Base-by-base conservation (phyloP, 2,797 vertebrate species). In the Pitangus sulphuratus region DNA sequence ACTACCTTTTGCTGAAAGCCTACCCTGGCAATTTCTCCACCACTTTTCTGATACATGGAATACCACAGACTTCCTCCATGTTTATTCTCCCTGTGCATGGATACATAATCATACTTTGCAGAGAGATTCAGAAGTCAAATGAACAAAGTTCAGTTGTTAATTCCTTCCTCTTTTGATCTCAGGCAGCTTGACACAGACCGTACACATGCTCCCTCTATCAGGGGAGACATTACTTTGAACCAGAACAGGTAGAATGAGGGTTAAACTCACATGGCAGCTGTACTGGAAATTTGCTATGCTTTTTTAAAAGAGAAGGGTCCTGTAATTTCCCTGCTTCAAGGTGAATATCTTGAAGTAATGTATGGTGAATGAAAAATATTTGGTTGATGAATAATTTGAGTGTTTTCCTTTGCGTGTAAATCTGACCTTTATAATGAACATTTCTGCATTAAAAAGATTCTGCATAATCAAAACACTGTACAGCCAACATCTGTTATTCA, bases 381-480 rank as follows among this genome's bases (percentile, higher is more conserved):
- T 97, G 65, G 74, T 77, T 95, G 84, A 91, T 86, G 87, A 97
- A 91, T 86, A 91, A 96, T 95, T 93, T 89, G 31, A 94, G 82
- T 72, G 83, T 94, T 97, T 94, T 97, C 33, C 89, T 87, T 93
- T 92, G 74, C 84, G 80, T 92, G 87, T 87, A 97, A 96, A 91
- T 77, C 70, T 97, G 96, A 97, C 96, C 96, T 98, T 97, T 98
- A 84, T 78, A 95, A 87, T 95, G 74, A 95, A 95, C 74, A 95
- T 80, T 78, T 90, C 94, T 96, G 83, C 96, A 91, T 89, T 97
- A 91, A 92, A 96, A 95, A 95, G 85, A 66, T 97, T 95, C 89
- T 95, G 75, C 72, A 87, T 65, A 93, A 95, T 96, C 95, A 90
- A 84, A 97, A 95, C 80, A 95, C 74, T 85, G 66, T 80, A 96